These are phyloP conservation scores for Galeopterus variegatus DNA, from an alignment of 2,113 vertebrate species.

Conservation along the genomic window DNA sequence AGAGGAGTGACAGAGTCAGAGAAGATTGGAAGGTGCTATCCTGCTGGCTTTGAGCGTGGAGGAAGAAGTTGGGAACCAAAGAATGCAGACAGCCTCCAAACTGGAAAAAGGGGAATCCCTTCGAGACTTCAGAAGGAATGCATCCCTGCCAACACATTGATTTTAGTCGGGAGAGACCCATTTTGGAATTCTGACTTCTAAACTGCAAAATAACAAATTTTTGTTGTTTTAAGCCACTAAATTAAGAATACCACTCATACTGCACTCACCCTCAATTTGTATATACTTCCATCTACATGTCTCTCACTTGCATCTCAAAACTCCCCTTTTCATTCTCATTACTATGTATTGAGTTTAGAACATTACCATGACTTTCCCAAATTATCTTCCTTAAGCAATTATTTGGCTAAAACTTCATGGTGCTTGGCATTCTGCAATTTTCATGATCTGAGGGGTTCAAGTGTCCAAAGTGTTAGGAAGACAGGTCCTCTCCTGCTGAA, in stretches of 20 bases:
- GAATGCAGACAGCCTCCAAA: too few relatives aligned
- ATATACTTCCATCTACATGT: neutral
- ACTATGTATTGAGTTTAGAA: neutral
- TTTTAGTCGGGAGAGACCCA: too few relatives aligned
- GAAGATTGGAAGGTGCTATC: fast-evolving
- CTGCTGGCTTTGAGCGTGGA: neutral
- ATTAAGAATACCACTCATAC: neutral
- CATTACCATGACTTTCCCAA: neutral
- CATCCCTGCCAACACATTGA: neutral
- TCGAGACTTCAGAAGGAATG: fast-evolving
- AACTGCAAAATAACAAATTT: neutral
- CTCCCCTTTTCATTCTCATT: neutral
- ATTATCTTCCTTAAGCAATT: neutral
- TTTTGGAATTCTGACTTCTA: neutral
- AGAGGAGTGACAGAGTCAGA: fast-evolving
- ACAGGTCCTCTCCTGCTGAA: neutral
- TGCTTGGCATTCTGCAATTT: neutral
- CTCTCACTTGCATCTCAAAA: neutral
- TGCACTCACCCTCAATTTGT: fast-evolving
- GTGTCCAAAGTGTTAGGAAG: neutral
- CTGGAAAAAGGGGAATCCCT: too few relatives aligned
- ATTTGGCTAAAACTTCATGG: neutral
- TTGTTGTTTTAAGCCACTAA: neutral
- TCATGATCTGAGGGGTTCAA: neutral
- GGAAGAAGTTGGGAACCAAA: neutral